Conservation (phyloP, 2,113 vertebrate genomes). For the Pteropus alecto region DNA sequence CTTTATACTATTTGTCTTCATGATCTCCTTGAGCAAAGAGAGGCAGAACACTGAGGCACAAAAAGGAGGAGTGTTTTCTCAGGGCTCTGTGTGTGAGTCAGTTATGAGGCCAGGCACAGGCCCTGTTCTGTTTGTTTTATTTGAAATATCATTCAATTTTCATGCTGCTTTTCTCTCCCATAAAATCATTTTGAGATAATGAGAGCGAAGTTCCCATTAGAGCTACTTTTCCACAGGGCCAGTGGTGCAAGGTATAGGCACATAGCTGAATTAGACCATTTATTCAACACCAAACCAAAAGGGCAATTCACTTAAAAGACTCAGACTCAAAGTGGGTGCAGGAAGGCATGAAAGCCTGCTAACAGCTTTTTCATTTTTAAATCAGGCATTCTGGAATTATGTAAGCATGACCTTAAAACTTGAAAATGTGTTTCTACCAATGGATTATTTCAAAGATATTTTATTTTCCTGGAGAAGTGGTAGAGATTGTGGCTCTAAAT, state of each 20-base stretch:
- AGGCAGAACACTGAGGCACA: conserved; percentile 31
- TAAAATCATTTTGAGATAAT: conserved; percentile 50
- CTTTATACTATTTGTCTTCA: conserved; percentile 36
- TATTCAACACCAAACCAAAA: conserved; percentile 33
- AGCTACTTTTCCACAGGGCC: conserved; percentile 23
- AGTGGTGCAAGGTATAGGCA: background rate
- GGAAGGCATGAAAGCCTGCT: background rate
- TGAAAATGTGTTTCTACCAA: conserved; percentile 50
- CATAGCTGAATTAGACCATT: background rate
- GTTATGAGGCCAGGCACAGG: background rate
- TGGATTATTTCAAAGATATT: conserved; percentile 72
- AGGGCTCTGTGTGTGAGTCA: conserved; percentile 49
- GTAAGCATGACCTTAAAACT: conserved; percentile 35
- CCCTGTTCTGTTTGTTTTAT: conserved; percentile 30
- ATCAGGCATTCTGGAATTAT: conserved; percentile 5
- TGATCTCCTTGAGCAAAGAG: conserved; percentile 30
- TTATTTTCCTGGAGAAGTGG: conserved; percentile 72
- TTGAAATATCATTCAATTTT: conserved; percentile 51
- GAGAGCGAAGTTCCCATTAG: conserved; percentile 49
- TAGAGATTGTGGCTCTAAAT: conserved; percentile 36
- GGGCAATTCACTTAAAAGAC: conserved; percentile 23
- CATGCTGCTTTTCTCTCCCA: conserved; percentile 21
- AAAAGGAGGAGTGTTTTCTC: conserved; percentile 52
- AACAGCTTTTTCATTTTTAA: conserved; percentile 12
- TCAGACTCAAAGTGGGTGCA: background rate